Evolutionary conservation across 2,797 vertebrate genomes (phyloP).

Genomic region (Diplodus puntazzo): DNA sequence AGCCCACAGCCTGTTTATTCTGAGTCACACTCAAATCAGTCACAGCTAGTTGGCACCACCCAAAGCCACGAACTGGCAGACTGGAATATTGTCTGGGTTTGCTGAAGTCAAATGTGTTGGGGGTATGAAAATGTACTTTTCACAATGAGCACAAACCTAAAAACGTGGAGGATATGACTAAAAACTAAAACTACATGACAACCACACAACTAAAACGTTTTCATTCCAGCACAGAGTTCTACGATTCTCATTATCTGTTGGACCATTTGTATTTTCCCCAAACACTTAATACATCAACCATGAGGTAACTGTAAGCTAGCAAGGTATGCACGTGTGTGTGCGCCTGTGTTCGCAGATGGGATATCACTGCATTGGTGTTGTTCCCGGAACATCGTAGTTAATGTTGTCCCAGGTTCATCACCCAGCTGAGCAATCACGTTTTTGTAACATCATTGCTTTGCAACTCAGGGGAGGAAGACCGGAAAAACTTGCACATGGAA

Average conservation of each 20-base stretch:
- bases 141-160: conserved; percentile 23
- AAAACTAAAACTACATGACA: neutral
- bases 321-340: neutral
- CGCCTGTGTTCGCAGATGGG: no score
- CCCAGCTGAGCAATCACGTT: no score
- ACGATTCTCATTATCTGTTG: neutral
- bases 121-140: conserved; percentile 32
- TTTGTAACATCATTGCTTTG: no score
- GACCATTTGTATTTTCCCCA: no score
- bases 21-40: conserved; percentile 66
- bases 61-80: conserved; percentile 62
- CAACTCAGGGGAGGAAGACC: no score
- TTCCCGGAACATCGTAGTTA: no score
- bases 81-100: conserved; percentile 54
- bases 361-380: no score
- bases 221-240: neutral
- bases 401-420: no score
- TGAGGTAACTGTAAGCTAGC: neutral
- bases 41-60: conserved; percentile 41
- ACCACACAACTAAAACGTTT: no score
- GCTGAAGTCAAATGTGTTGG: conserved; percentile 41
- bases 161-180: conserved; percentile 1
- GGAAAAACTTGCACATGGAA: no score
- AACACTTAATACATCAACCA: no score
- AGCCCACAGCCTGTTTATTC: conserved; percentile 57